phyloP scores from a whole-genome alignment of 2,888 invertebrate species.

The Aphrophora alni region DNA sequence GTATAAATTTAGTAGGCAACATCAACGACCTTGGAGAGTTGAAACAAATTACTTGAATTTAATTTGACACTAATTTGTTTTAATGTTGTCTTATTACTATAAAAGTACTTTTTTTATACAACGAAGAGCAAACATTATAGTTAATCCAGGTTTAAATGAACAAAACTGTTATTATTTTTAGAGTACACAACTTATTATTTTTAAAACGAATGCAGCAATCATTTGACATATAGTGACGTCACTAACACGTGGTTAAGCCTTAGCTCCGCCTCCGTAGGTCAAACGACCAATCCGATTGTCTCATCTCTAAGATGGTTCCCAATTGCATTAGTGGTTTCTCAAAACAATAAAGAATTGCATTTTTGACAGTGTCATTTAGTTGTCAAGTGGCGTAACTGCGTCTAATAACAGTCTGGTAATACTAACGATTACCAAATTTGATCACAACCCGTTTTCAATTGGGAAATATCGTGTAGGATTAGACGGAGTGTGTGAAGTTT shows the following conservation, averaged over 20 bases:
- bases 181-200: neutral
- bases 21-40: neutral
- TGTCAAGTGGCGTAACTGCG: neutral
- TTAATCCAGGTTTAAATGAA: neutral
- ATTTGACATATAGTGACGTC: slow-evolving; percentile 36
- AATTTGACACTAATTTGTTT: neutral
- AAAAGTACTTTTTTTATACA: neutral
- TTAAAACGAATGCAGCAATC: slow-evolving; percentile 2
- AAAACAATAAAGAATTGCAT: slow-evolving; percentile 9
- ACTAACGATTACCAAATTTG: too few species aligned
- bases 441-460: neutral
- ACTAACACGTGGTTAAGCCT: slow-evolving; percentile 32
- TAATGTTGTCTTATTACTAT: neutral
- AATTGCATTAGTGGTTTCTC: neutral
- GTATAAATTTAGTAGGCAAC: neutral
- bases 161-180: neutral
- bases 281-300: neutral
- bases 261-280: slow-evolving; percentile 30
- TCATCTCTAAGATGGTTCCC: neutral
- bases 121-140: neutral
- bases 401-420: neutral
- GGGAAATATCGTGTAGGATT: neutral
- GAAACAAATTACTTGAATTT: neutral
- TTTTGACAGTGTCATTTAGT: slow-evolving; percentile 2
- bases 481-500: neutral